phyloP scores from a whole-genome alignment of 2,797 vertebrate genomes.

The Onychomys torridus region DNA sequence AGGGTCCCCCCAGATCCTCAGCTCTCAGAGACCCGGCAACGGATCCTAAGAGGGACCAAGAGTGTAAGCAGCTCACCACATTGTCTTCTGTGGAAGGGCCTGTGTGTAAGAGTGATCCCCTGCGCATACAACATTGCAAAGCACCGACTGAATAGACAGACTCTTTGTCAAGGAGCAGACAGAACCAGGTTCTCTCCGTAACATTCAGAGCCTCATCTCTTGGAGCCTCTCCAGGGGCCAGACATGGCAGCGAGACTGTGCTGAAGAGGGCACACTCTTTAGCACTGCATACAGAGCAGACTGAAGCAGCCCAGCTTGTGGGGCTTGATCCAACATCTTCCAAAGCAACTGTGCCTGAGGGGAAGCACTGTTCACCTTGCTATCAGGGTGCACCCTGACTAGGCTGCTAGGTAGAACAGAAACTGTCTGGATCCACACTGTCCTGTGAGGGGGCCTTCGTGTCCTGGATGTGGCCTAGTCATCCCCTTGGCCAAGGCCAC shows the following conservation, averaged over 20 bases:
- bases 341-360: background rate
- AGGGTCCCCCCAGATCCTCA: fast-evolving
- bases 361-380: background rate
- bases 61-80: fast-evolving
- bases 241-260: fast-evolving
- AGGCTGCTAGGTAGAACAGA: background rate
- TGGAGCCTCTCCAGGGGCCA: background rate
- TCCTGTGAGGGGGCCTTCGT: fast-evolving
- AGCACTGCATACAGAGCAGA: fast-evolving
- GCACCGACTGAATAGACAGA: background rate
- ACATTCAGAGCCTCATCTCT: background rate
- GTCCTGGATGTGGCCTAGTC: fast-evolving
- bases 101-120: fast-evolving
- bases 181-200: background rate
- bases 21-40: fast-evolving
- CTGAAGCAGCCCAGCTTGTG: background rate
- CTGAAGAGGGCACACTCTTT: fast-evolving
- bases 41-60: background rate
- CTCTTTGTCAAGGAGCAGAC: background rate
- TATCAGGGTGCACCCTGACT: background rate
- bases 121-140: no score
- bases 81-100: background rate
- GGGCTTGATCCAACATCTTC: no score
- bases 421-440: fast-evolving
- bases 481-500: background rate